phyloP scores from a whole-genome alignment of 2,113 vertebrate species.

The Otolemur garnettii region DNA sequence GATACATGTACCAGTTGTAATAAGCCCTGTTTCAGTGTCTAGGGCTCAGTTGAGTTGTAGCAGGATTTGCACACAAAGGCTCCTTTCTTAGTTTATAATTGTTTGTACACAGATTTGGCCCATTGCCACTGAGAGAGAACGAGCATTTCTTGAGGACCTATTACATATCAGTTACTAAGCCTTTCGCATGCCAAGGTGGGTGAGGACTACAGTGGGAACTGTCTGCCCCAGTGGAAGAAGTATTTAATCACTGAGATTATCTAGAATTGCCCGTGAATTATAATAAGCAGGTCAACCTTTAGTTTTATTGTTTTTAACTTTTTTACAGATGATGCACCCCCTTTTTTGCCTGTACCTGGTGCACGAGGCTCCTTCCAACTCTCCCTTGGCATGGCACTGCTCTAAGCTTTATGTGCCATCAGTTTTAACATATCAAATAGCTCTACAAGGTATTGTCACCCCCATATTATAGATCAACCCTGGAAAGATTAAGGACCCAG shows the following conservation, averaged over 20 bases:
- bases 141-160: constrained; percentile 10
- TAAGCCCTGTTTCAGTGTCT: background rate
- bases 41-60: background rate
- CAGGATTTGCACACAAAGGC: background rate
- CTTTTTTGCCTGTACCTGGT: background rate
- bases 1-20: background rate
- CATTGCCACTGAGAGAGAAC: background rate
- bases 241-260: background rate
- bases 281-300: background rate
- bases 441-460: background rate
- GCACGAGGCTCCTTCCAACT: background rate
- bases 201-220: too few species aligned
- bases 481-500: background rate
- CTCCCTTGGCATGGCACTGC: too few species aligned
- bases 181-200: background rate
- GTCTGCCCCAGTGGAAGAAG: background rate
- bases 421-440: background rate
- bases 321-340: background rate
- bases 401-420: background rate
- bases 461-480: background rate
- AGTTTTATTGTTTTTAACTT: constrained; percentile 42
- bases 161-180: background rate
- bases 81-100: background rate
- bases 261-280: background rate
- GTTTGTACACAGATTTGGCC: background rate